These are phyloP conservation scores for Drosophila sordidula DNA, from an alignment of 2,888 invertebrate species.

Conservation along the genomic window DNA sequence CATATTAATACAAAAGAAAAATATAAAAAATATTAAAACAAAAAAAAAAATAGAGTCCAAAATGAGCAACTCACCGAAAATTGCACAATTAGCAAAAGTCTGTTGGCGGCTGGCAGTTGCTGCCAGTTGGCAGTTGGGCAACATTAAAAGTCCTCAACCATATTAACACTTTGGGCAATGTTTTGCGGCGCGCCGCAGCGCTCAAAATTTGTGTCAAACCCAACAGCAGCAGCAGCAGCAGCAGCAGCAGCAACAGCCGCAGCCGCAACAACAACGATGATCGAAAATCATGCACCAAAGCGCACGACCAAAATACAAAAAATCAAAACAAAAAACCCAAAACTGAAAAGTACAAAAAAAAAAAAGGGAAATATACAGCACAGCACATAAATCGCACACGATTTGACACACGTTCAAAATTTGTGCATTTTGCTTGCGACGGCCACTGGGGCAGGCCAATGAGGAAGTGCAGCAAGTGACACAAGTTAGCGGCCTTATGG, in stretches of 20 bases:
- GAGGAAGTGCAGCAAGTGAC: slow-evolving; percentile 66
- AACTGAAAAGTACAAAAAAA: slow-evolving; percentile 28
- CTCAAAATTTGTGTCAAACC: slow-evolving; percentile 73
- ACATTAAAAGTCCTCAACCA: slow-evolving; percentile 79
- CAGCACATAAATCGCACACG: slow-evolving; percentile 42
- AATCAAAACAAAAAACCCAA: slow-evolving; percentile 6
- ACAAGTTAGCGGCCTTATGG: slow-evolving; percentile 41
- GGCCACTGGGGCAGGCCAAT: slow-evolving; percentile 41
- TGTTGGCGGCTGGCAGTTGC: slow-evolving; percentile 28
- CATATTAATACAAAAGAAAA: slow-evolving; percentile 34
- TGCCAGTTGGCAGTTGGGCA: slow-evolving; percentile 59
- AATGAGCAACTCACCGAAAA: slow-evolving; percentile 68
- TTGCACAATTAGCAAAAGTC: slow-evolving; percentile 74
- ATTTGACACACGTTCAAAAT: slow-evolving; percentile 51
- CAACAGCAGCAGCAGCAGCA: slow-evolving; percentile 32
- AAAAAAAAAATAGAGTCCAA: slow-evolving; percentile 34
- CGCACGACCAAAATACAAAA: slow-evolving; percentile 52
- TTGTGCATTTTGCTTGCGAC: slow-evolving; percentile 32
- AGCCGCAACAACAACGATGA: slow-evolving; percentile 48
- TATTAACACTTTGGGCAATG: slow-evolving; percentile 77
- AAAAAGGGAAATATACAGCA: slow-evolving; percentile 36
- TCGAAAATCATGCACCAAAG: slow-evolving; percentile 65
- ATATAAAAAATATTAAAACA: slow-evolving; percentile 10
- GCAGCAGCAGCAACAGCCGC: slow-evolving; percentile 1
- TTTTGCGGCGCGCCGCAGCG: slow-evolving; percentile 73